Evolutionary conservation across 2,797 vertebrate species (phyloP).

Genomic region (Bovichtus variegatus): DNA sequence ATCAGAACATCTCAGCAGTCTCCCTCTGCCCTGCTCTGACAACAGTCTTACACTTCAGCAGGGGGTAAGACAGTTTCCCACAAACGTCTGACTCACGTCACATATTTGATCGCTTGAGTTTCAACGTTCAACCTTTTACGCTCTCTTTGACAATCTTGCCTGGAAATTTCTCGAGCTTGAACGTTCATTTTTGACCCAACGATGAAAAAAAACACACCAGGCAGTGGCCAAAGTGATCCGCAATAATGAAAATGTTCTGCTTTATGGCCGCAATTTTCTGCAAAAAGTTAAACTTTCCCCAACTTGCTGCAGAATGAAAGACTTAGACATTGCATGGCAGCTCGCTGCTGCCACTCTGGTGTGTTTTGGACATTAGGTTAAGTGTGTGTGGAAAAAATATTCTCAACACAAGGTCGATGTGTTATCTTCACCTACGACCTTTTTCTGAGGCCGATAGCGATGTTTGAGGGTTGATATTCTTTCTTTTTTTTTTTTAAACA

Average conservation of each 20-base stretch:
- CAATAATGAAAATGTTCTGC: too few species aligned
- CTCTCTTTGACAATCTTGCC: neutral
- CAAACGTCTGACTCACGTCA: neutral
- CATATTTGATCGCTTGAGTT: neutral
- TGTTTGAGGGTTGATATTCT: neutral
- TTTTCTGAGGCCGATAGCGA: neutral
- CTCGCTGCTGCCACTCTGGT: too few species aligned
- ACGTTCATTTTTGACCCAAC: neutral
- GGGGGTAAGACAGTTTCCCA: conserved; percentile 35
- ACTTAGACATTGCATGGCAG: too few species aligned
- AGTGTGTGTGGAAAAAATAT: conserved; percentile 5
- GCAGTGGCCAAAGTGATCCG: too few species aligned
- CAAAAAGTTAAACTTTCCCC: too few species aligned
- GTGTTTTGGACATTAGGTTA: too few species aligned
- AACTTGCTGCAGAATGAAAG: too few species aligned
- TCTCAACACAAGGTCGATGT: neutral
- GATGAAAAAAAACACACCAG: too few species aligned
- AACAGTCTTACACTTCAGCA: neutral
- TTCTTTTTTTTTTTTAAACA: too few species aligned
- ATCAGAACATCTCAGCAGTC: conserved; percentile 5
- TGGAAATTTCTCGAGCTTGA: neutral
- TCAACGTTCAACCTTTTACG: neutral
- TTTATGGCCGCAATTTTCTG: too few species aligned
- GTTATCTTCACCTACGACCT: neutral
- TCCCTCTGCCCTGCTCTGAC: neutral